Evolutionary conservation across 2,888 invertebrate genomes (phyloP), one percentile per base, ranked within the genome.

Genomic region (Cephus sareptanus): DNA sequence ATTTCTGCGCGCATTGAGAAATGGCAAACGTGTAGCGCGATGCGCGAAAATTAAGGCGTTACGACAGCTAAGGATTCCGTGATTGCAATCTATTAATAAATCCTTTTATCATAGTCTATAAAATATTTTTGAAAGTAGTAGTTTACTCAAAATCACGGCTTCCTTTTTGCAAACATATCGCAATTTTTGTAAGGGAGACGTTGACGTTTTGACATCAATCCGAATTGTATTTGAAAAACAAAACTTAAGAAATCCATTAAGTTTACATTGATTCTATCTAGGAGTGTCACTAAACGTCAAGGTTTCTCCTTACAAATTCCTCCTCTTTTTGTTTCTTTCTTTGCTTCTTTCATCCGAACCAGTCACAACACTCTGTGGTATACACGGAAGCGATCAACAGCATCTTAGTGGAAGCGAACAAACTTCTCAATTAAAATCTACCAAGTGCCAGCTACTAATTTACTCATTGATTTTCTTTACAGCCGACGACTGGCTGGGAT

Each of bases 391-490:
- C 81, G 84, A 85, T 86, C 87, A 89, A 88, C 88, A 88, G 86
- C 87, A 86, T 85, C 85, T 84, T 84, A 82, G 80, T 84, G 85
- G 83, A 85, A 83, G 76, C 79, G 83, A 82, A 85, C 84, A 85
- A 86, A 87, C 83, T 84, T 77, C 75, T 79, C 78, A 81, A 81
- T 81, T 82, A 70, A 79, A 79, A 80, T 79, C 75, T 76, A 81
- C 80, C 78, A 83, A 84, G 82, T 85, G 85, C 88, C 87, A 89
- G 88, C 87, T 84, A 87, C 81, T 85, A 85, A 85, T 83, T 80
- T 84, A 83, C 84, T 81, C 81, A 83, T 83, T 84, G 88, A 86
- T 86, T 88, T 86, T 87, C 84, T 84, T 88, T 86, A 71, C 71
- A 30, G 71, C 71, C 71, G 71, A 71, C 31, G 33, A 71, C 31